Conservation (phyloP, 2,888 invertebrate species). For the Aphelenchoides bicaudatus region DNA sequence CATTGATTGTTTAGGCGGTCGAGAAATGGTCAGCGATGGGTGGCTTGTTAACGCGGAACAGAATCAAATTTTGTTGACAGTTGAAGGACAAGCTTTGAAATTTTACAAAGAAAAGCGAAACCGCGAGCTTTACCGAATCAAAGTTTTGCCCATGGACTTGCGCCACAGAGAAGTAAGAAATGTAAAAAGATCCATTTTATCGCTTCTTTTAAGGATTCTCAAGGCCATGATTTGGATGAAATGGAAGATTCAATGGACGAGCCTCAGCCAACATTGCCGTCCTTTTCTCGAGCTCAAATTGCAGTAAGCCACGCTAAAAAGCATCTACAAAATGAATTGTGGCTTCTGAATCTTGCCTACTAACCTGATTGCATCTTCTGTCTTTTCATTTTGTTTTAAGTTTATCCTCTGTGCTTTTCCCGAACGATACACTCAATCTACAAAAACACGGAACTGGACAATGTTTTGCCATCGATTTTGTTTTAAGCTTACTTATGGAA, state of each 20-base stretch:
- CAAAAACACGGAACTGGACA: too few species aligned
- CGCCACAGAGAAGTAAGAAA: conserved; percentile 42
- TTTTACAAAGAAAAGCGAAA: conserved; percentile 51
- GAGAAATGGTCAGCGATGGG: conserved; percentile 49
- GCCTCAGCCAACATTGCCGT: conserved; percentile 23
- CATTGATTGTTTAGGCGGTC: conserved; percentile 42
- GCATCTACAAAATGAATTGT: too few species aligned
- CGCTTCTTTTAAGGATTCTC: conserved; percentile 6
- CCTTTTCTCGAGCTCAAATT: conserved; percentile 36
- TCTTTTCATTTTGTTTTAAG: conserved; percentile 1
- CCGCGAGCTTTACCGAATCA: conserved; percentile 46
- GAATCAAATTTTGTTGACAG: conserved; percentile 47
- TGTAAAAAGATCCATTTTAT: conserved; percentile 19
- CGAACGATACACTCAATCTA: too few species aligned
- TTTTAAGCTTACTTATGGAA: too few species aligned
- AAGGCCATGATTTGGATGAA: conserved; percentile 15
- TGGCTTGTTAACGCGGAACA: conserved; percentile 53
- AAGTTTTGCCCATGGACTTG: conserved; percentile 54
- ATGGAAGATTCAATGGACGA: conserved; percentile 3
- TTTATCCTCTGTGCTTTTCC: too few species aligned
- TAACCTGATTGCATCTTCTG: neutral
- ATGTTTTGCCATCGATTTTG: too few species aligned
- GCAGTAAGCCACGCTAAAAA: conserved; percentile 34
- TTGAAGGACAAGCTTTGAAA: conserved; percentile 55
- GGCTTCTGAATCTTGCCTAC: too few species aligned